Conservation (phyloP, 92 coral and sea anemone genomes). For the Anthopleura xanthogrammica region DNA sequence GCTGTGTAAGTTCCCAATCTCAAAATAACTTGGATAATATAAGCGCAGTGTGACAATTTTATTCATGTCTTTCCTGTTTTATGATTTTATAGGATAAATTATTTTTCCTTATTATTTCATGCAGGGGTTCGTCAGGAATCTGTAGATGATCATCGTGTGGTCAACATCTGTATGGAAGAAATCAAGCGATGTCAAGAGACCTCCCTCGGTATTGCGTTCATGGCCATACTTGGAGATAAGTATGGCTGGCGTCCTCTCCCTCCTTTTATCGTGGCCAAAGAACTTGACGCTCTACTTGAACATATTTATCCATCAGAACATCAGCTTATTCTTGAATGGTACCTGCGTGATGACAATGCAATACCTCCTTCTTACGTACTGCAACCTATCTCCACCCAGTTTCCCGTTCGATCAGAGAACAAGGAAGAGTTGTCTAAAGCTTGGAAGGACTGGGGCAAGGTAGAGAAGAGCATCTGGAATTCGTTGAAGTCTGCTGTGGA, state of each 20-base stretch:
- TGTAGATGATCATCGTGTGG: conserved; percentile 62
- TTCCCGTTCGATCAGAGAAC: conserved; percentile 41
- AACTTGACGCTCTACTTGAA: conserved; percentile 38
- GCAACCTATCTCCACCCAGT: conserved; percentile 62
- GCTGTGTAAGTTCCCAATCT: no score
- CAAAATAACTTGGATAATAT: no score
- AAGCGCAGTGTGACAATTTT: no score
- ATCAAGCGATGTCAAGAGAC: conserved; percentile 63
- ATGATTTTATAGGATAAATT: no score
- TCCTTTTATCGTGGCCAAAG: conserved; percentile 46
- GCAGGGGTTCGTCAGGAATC: conserved; percentile 65
- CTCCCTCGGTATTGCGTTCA: conserved; percentile 54
- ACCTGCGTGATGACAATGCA: conserved; percentile 51
- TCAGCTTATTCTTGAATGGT: conserved; percentile 45
- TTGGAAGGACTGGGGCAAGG: conserved; percentile 54
- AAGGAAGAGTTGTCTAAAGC: conserved; percentile 49
- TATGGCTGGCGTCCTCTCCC: conserved; percentile 67
- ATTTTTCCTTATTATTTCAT: no score
- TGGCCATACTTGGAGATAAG: conserved; percentile 63
- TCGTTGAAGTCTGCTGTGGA: conserved; percentile 52
- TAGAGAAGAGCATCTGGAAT: conserved; percentile 49
- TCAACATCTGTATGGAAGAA: conserved; percentile 64
- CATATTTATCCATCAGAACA: conserved; percentile 43
- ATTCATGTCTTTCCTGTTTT: no score
- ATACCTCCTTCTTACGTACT: conserved; percentile 42